Evolutionary conservation across 2,888 invertebrate genomes (phyloP), one percentile per base, ranked within the genome.

Genomic region (Lasiommata megera): DNA sequence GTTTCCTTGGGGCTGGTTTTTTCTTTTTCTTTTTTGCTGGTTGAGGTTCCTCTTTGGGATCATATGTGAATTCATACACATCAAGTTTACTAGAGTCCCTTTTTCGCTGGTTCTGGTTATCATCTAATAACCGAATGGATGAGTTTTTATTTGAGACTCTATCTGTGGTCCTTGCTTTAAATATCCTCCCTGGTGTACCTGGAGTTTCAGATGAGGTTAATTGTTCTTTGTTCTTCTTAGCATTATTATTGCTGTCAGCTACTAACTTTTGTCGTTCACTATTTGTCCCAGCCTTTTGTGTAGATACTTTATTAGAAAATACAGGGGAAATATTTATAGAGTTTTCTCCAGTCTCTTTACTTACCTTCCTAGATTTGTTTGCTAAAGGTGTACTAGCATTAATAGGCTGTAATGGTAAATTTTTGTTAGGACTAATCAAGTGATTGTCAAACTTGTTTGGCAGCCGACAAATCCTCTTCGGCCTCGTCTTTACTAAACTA

Each of bases 41-140:
- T 52, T 76, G 67, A 9, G 90, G 89, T 70, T 91, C 90, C 46
- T 90, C 88, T 61, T 74, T 73, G 0, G 91, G 90, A 62, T 91
- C 87, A 76, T 73, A 91, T 14, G 89, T 89, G 54, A 91, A 91
- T 65, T 91, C 91, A 69, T 91, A 91, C 1, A 90, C 69, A 71
- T 89, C 88, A 56, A 77, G 60, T 44, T 77, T 74, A 60, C 76
- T 75, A 7, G 71, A 70, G 58, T 68, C 67, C 60, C 76, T 69
- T 50, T 74, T 74, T 0, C 67, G 37, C 9, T 66, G 51, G 14
- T 69, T 62, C 14, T 67, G 73, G 58, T 74, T 79, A 1, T 80
- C 74, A 52, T 82, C 82, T 51, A 85, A 71, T 12, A 86, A 65
- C 71, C 71, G 77, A 40, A 80, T 75, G 38, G 85, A 85, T 3